Conservation (phyloP, 2,888 invertebrate species). For the Pseudanteris insignis region DNA sequence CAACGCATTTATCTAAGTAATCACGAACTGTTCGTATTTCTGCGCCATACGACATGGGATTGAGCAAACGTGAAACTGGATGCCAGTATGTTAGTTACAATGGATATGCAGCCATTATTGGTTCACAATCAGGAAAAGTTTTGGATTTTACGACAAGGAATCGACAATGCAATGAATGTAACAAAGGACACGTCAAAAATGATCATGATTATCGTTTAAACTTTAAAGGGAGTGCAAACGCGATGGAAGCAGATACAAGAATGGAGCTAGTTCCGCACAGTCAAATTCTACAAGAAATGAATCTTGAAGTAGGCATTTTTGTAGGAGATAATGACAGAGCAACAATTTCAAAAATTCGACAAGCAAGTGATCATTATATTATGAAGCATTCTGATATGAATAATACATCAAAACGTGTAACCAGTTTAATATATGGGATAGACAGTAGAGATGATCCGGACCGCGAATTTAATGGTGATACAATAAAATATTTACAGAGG, state of each 20-base stretch:
- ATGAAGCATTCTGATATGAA: conserved; percentile 48
- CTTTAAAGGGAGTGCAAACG: no score
- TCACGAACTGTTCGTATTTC: conserved; percentile 43
- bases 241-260: no score
- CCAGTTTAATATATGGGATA: no score
- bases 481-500: no score
- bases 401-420: conserved; percentile 42
- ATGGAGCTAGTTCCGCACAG: no score
- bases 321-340: conserved; percentile 49
- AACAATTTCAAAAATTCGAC: conserved; percentile 42
- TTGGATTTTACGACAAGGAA: conserved; percentile 40
- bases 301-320: no score
- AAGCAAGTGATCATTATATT: conserved; percentile 39
- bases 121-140: conserved; percentile 8
- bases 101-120: conserved; percentile 47
- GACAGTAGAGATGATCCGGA: no score
- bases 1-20: no score
- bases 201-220: no score
- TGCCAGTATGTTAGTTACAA: conserved; percentile 48
- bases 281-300: no score
- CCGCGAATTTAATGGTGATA: no score
- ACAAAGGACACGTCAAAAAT: conserved; percentile 27
- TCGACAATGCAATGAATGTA: conserved; percentile 48
- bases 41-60: conserved; percentile 50
- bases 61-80: conserved; percentile 47